Evolutionary conservation across 2,888 invertebrate genomes (phyloP), one percentile per base, ranked within the genome.

Genomic region (Isoperla grammatica): DNA sequence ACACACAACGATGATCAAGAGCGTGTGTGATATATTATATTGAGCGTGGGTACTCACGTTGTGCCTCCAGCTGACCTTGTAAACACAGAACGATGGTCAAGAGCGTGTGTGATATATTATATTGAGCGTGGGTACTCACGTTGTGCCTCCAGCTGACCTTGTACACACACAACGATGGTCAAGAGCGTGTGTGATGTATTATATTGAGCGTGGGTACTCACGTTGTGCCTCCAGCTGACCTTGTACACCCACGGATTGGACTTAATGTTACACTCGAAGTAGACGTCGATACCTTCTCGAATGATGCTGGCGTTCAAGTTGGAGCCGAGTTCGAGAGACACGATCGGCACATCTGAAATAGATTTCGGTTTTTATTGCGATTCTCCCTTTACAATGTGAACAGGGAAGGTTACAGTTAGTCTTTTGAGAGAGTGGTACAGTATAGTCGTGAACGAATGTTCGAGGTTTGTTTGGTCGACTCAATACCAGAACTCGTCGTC

Each of bases 191-290:
- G n/a, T 37, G 37, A 6, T 12, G 11, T 37, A 37, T 6, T 12
- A 6, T 12, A 12, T 15, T 40, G 40, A 5, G 12, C 12, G 5
- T 40, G 40, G 15, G 42, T 65, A 79, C 83, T 84, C 76, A 87
- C 87, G 73, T 87, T 86, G 71, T 87, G 86, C 69, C 83, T 78
- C 88, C 88, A 88, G 70, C 84, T 84, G 68, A 88, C 86, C 79
- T 84, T 84, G 72, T 85, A 84, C 56, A 87, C 84, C 84, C 86
- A 88, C 0, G 93, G 93, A 76, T 93, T 92, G 20, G 93, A 88
- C 72, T 87, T 88, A 69, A 93, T 90, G 73, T 86, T 89, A 78
- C 93, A 93, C 73, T 93, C 92, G 72, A 93, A 92, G 78, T 91
- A 92, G 11, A 93, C 91, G 72, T 93, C 93, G 63, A 89, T 89